These are phyloP conservation scores for Neopelma chrysocephalum DNA, from an alignment of 2,797 vertebrate genomes.

Conservation along the genomic window DNA sequence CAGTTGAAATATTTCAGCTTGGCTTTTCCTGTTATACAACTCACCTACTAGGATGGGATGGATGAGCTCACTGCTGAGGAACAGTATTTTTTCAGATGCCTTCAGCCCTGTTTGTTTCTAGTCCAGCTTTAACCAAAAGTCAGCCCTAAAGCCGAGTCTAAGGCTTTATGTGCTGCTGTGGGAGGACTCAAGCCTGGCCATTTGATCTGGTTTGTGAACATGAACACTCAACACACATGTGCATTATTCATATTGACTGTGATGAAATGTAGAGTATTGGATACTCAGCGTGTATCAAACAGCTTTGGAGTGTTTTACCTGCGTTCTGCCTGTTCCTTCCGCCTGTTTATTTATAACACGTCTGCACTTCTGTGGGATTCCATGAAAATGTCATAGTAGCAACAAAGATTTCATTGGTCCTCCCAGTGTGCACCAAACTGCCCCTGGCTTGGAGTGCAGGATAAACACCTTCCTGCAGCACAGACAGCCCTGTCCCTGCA, in stretches of 20 bases:
- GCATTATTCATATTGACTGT: not conserved
- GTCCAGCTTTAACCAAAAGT: not conserved
- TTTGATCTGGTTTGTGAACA: not conserved
- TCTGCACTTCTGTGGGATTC: not conserved
- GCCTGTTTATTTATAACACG: not conserved
- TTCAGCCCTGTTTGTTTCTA: not conserved
- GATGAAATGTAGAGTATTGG: not conserved
- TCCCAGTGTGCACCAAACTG: not conserved
- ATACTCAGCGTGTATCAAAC: not conserved
- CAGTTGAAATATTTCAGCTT: slow-evolving; percentile 31
- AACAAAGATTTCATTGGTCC: not conserved
- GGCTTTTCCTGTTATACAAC: slow-evolving; percentile 27
- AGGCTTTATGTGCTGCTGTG: not conserved
- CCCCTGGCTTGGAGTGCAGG: not conserved
- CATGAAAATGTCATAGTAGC: not conserved
- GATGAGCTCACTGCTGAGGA: slow-evolving; percentile 31
- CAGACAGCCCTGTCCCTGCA: not conserved
- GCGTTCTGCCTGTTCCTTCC: not conserved
- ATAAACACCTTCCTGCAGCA: not conserved
- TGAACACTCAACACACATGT: not conserved
- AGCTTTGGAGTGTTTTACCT: not conserved
- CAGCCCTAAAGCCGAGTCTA: not conserved
- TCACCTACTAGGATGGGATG: not conserved
- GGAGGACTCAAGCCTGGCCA: not conserved
- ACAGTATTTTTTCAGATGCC: slow-evolving; percentile 8